Conservation (phyloP, 2,888 invertebrate species). For the Zygothrica quintamaculata region DNA sequence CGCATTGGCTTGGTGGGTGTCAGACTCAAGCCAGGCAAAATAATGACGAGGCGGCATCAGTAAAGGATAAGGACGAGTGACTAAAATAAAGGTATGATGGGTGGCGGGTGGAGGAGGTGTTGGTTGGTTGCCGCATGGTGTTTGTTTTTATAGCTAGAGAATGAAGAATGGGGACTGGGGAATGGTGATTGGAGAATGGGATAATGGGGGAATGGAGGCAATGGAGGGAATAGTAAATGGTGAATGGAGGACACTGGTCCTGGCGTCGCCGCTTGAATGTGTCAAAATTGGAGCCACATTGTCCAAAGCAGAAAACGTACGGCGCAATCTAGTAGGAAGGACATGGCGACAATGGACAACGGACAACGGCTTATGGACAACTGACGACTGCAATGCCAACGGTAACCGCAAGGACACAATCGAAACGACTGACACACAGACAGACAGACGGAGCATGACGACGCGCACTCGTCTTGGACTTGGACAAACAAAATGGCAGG, state of each 20-base stretch:
- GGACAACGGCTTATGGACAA: no score
- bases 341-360: constrained; percentile 37
- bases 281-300: constrained; percentile 84
- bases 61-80: background rate
- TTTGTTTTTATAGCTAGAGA: background rate
- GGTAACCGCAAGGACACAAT: constrained; percentile 56
- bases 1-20: constrained; percentile 47
- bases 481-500: constrained; percentile 77
- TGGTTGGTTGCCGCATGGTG: background rate
- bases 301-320: constrained; percentile 81
- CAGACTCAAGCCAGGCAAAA: no score
- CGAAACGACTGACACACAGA: constrained; percentile 27
- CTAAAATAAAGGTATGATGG: background rate
- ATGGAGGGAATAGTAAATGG: constrained; percentile 12
- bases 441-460: constrained; percentile 33
- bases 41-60: no score
- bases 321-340: constrained; percentile 51
- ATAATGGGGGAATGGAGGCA: constrained; percentile 50
- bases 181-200: no score
- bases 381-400: constrained; percentile 71
- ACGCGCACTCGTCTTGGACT: constrained; percentile 56
- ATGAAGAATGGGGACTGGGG: constrained; percentile 4
- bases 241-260: no score
- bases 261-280: constrained; percentile 79
- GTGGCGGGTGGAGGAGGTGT: background rate